Evolutionary conservation across 2,888 invertebrate species (phyloP).

Genomic region (Dicranocentrus wangi): DNA sequence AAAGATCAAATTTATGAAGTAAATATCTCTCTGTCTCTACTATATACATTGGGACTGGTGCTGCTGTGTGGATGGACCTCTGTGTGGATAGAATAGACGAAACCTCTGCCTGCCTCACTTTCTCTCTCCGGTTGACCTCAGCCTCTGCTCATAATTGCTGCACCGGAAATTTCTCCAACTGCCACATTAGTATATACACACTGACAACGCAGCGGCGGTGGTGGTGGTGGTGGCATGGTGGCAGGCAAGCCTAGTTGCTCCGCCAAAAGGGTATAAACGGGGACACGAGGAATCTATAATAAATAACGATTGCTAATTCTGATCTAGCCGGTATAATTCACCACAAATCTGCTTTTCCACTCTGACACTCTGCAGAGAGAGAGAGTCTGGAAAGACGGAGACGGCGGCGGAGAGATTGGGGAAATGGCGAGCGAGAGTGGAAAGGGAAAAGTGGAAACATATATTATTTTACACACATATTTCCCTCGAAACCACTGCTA

Average conservation of each 20-base stretch:
- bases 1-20: constrained; percentile 21
- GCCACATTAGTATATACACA: too few relatives aligned
- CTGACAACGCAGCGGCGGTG: background rate
- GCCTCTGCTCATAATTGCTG: background rate
- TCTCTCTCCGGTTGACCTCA: constrained; percentile 27
- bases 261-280: background rate
- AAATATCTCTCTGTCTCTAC: background rate
- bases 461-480: constrained; percentile 15
- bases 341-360: constrained; percentile 15
- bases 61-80: background rate
- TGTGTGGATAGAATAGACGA: background rate
- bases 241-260: background rate
- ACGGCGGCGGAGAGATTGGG: too few relatives aligned
- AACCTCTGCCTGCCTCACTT: background rate
- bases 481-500: background rate
- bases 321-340: background rate
- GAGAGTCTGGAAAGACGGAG: background rate
- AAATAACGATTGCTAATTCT: constrained; percentile 15
- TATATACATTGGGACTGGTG: background rate
- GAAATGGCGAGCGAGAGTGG: background rate
- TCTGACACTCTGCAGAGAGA: background rate
- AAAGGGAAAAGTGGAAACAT: background rate
- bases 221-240: too few relatives aligned
- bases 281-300: background rate
- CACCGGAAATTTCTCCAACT: background rate